Conservation (phyloP, 2,113 vertebrate genomes). For the Grus americana region DNA sequence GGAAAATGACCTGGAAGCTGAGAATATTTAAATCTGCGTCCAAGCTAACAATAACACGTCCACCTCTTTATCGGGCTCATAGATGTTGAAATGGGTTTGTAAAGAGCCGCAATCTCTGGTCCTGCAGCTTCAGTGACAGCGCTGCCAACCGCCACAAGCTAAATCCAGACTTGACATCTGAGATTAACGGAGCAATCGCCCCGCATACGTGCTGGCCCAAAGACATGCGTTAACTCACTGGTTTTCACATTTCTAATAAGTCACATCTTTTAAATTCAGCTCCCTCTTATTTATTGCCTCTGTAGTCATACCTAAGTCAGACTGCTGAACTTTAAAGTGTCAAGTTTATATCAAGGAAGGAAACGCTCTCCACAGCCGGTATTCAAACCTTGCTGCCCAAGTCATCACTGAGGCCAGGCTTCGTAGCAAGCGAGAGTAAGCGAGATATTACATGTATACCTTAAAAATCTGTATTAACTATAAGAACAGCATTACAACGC, state of each 20-base stretch:
- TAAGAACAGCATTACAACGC: background rate
- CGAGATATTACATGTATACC: background rate
- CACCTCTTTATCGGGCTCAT: background rate
- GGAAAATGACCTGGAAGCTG: accelerated
- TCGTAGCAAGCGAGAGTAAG: background rate
- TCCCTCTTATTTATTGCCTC: background rate
- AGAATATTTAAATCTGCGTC: background rate
- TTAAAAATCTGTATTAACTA: background rate
- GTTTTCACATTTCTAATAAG: background rate
- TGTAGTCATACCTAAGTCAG: no score
- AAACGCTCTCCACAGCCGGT: background rate
- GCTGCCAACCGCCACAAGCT: background rate
- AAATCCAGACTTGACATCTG: background rate
- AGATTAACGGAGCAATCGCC: accelerated
- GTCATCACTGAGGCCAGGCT: background rate
- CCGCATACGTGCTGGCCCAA: background rate
- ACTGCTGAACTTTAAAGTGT: background rate
- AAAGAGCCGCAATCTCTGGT: accelerated
- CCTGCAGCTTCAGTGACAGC: background rate
- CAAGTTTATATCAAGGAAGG: background rate
- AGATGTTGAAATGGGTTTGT: background rate
- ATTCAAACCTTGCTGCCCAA: background rate
- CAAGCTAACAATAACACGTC: background rate
- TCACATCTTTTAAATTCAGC: background rate
- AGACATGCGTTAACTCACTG: accelerated